Conservation (phyloP, 2,113 vertebrate genomes). For the Scytalopus superciliaris region DNA sequence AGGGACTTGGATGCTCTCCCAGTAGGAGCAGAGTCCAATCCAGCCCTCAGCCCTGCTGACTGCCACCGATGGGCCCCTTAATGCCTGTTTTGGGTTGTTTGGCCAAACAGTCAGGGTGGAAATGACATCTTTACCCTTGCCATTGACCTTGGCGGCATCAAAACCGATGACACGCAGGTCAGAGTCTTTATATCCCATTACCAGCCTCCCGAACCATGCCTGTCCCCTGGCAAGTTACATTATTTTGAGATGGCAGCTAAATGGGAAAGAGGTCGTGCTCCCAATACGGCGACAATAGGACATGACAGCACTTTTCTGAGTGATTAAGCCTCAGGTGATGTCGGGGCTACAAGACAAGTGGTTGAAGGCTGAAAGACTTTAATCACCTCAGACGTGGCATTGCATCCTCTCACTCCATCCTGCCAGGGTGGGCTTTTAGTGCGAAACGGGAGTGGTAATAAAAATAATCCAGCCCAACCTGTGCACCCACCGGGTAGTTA, state of each 20-base stretch:
- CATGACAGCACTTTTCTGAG: conserved; percentile 56
- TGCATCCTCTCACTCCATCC: neutral
- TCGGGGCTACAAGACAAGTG: conserved; percentile 20
- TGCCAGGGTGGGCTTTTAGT: neutral
- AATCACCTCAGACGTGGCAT: neutral
- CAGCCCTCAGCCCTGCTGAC: neutral
- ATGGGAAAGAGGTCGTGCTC: conserved; percentile 49
- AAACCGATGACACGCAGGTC: neutral
- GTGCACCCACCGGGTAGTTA: neutral
- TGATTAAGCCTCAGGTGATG: conserved; percentile 49
- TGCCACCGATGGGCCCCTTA: fast-evolving
- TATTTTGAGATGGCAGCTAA: conserved; percentile 44
- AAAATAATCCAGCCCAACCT: neutral
- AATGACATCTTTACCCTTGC: neutral
- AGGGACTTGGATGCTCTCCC: neutral
- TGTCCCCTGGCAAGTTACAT: conserved; percentile 10
- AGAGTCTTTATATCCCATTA: conserved; percentile 41
- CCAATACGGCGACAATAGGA: conserved; percentile 52
- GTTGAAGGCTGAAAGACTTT: conserved; percentile 28
- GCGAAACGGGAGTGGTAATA: neutral
- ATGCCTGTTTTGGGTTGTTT: neutral
- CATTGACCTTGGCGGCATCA: neutral
- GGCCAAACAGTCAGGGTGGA: neutral
- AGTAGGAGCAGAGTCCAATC: neutral
- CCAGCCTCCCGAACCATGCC: neutral